Evolutionary conservation across 2,797 vertebrate species (phyloP), one percentile per base, ranked within the genome.

Genomic region (Esox masquinongy): DNA sequence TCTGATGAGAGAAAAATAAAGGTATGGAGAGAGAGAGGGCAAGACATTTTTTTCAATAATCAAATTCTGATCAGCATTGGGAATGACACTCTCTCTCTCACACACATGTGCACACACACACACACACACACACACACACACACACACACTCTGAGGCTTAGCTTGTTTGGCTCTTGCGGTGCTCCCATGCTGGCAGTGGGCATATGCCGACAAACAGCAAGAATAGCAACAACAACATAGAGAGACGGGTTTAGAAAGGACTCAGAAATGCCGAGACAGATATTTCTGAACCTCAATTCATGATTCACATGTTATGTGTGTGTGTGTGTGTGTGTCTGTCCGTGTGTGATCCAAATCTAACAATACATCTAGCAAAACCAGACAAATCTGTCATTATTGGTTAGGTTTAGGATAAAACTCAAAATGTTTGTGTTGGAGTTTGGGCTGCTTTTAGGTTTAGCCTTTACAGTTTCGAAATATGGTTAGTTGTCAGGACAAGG

Each of bases 1-100:
- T 16, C 51, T 56, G 51, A n/a, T 19, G n/a, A 59, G 56, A 59
- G 56, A 9, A 17, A 59, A 17, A 59, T 3, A 59, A 17, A 59
- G 39, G 12, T 11, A 47, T 47, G 43, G 43, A 47, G 43, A 47
- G 43, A 47, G 43, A 64, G 61, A 64, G 53, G 67, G 82, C 73
- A 66, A 47, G 5, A 53, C 5, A 3, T 39, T 3, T 39, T 39
- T 5, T 39, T 39, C 36, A 8, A 39, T 8, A 39, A 39, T 39
- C 36, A 39, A 39, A 39, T 39, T 39, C 36, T 39, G 36, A 39
- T 39, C 36, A 39, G 36, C 36, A 8, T 39, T 39, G 36, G 36
- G 36, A 24, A 22, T 5, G 49, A 51, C 70, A 29, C 47, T 5
- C 67, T n/a, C 36, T 22, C 68, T 6, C 67, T 7, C n/a, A n/a